Conservation (phyloP, 2,888 invertebrate genomes). For the Orchestes rusci region DNA sequence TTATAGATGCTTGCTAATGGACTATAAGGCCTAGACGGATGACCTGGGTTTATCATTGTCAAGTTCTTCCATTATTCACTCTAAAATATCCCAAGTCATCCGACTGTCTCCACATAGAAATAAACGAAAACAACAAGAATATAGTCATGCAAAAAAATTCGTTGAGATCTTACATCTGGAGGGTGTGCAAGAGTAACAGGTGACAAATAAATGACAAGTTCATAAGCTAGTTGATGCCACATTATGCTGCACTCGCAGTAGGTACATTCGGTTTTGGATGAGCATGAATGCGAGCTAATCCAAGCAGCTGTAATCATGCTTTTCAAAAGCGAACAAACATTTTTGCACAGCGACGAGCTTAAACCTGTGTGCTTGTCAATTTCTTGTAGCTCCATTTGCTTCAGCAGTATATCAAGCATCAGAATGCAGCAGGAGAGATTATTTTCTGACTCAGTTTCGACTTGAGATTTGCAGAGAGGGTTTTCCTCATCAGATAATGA, state of each 20-base stretch:
- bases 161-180: constrained; percentile 57
- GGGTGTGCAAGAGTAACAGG: constrained; percentile 67
- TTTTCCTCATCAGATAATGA: constrained; percentile 64
- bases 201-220: constrained; percentile 71
- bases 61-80: too few relatives aligned
- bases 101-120: too few relatives aligned
- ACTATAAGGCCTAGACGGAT: too few relatives aligned
- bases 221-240: constrained; percentile 87
- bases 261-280: constrained; percentile 66
- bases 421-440: constrained; percentile 93
- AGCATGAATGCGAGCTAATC: constrained; percentile 58
- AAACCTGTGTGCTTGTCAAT: constrained; percentile 75
- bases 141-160: not conserved
- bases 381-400: constrained; percentile 88
- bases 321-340: constrained; percentile 66
- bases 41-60: too few relatives aligned
- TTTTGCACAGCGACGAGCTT: constrained; percentile 65
- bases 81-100: too few relatives aligned
- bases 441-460: constrained; percentile 62
- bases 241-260: constrained; percentile 90
- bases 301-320: constrained; percentile 70
- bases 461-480: constrained; percentile 55
- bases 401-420: constrained; percentile 90
- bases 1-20: too few relatives aligned
- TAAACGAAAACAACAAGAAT: too few relatives aligned